Base-by-base conservation (phyloP, 2,113 vertebrate genomes). In the Charina bottae region DNA sequence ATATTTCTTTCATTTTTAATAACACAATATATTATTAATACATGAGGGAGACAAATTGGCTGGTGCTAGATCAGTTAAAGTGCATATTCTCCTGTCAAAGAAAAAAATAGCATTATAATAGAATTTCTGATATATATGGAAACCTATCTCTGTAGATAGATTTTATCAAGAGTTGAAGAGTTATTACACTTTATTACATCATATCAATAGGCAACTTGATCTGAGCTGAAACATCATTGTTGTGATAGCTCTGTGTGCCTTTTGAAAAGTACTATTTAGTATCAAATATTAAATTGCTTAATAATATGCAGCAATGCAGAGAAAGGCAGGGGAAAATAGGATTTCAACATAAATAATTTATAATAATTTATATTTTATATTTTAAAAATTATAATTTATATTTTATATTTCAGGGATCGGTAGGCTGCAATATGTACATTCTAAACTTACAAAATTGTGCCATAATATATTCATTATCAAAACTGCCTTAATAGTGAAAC, bases 151-250 rank as follows among this genome's bases (percentile, higher is more conserved):
- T 90, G 87, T 86, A 93, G 83, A 91, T 84, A 87, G 90, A 91
- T 93, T 15, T 28, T 94, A 59, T 95, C 90, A 92, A 17, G 28
- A 93, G 1, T 54, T 92, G 85, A 93, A 84, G 60, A 95, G 90
- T 93, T 92, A 83, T 12, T 56, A 54, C n/a, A 68, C 87, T 94
- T 95, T 84, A 96, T 95, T 91, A 88, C 1, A 93, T 94, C 92
- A 93, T 91, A 49, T 95, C 24, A 93, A 59, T 83, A 93, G 93
- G 24, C 68, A 91, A 90, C 92, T 94, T 90, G 94, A 60, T 95
- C 89, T 7, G 85, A 92, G 88, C 89, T 28, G 94, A 6, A 11
- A 21, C 46, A 92, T 83, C 89, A 93, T 93, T 94, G 93, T 90
- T 78, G 46, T 55, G 53, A 92, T 95, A 91, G 24, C 92, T 91